phyloP scores from a whole-genome alignment of 2,113 vertebrate species.

The Scomber scombrus region DNA sequence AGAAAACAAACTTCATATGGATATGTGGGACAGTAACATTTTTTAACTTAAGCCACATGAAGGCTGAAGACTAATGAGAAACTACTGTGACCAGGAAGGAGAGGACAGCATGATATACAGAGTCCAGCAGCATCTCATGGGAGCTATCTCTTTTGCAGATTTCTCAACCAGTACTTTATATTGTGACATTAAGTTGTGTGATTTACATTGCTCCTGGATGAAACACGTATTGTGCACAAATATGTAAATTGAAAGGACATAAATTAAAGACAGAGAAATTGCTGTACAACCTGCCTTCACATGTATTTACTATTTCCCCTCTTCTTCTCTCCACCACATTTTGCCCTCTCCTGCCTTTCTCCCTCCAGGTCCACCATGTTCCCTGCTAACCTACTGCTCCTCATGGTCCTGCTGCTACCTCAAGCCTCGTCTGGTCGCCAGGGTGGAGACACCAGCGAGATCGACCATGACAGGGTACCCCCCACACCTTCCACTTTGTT shows the following conservation, averaged over 20 bases:
- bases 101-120: conserved; percentile 78
- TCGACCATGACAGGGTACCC: conserved; percentile 68
- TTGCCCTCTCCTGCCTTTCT: background rate
- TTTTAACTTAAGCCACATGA: conserved; percentile 73
- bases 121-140: conserved; percentile 59
- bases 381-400: conserved; percentile 88
- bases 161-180: conserved; percentile 53
- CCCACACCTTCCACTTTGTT: conserved; percentile 39
- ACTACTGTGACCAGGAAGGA: conserved; percentile 78
- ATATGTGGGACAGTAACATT: conserved; percentile 64
- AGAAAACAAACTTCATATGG: conserved; percentile 69
- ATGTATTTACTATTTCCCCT: background rate
- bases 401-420: conserved; percentile 88
- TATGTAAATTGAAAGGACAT: background rate
- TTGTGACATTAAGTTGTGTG: conserved; percentile 45
- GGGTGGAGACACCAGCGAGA: conserved; percentile 74
- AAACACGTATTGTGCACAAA: conserved; percentile 9
- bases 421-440: conserved; percentile 84
- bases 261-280: background rate
- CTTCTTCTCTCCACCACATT: conserved; percentile 12
- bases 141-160: conserved; percentile 66
- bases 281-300: background rate
- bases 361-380: conserved; percentile 87
- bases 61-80: conserved; percentile 76
- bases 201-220: conserved; percentile 35